These are phyloP conservation scores for Engraulis encrasicolus DNA, from an alignment of 2,113 vertebrate genomes.

Conservation along the genomic window DNA sequence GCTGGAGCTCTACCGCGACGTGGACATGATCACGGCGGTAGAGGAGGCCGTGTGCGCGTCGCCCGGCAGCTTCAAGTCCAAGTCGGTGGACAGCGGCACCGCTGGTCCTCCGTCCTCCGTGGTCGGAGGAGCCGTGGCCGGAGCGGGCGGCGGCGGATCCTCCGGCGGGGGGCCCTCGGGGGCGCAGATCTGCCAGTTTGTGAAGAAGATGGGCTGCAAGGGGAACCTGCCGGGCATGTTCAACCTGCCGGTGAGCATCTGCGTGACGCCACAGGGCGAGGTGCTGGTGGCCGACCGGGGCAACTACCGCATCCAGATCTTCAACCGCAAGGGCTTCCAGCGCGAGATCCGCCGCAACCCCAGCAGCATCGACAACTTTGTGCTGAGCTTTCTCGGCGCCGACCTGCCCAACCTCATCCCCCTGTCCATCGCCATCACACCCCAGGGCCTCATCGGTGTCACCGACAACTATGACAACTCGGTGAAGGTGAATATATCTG, in stretches of 20 bases:
- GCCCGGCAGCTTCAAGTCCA: conserved; percentile 80
- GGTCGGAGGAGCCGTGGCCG: too few species aligned
- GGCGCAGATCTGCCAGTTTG: conserved; percentile 87
- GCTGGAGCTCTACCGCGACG: conserved; percentile 77
- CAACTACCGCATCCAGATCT: conserved; percentile 94
- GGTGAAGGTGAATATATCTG: too few species aligned
- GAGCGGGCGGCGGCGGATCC: conserved; percentile 56
- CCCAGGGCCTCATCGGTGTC: conserved; percentile 91
- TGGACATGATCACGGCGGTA: conserved; percentile 72
- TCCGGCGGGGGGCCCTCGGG: conserved; percentile 55
- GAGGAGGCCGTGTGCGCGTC: conserved; percentile 77
- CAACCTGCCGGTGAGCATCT: conserved; percentile 91
- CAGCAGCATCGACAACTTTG: conserved; percentile 94
- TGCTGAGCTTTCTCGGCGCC: conserved; percentile 92
- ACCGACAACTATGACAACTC: conserved; percentile 97
- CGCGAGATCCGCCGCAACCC: conserved; percentile 94
- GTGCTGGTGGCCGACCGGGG: conserved; percentile 94
- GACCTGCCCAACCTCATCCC: conserved; percentile 93
- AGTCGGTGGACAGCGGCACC: conserved; percentile 80
- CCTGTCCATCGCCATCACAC: conserved; percentile 92
- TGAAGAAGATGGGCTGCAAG: conserved; percentile 96
- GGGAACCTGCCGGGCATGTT: conserved; percentile 92
- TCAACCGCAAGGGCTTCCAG: conserved; percentile 93
- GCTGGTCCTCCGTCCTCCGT: conserved; percentile 54
- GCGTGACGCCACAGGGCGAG: conserved; percentile 87